Evolutionary conservation across 2,113 vertebrate species (phyloP).

Genomic region (Chunga burmeisteri): DNA sequence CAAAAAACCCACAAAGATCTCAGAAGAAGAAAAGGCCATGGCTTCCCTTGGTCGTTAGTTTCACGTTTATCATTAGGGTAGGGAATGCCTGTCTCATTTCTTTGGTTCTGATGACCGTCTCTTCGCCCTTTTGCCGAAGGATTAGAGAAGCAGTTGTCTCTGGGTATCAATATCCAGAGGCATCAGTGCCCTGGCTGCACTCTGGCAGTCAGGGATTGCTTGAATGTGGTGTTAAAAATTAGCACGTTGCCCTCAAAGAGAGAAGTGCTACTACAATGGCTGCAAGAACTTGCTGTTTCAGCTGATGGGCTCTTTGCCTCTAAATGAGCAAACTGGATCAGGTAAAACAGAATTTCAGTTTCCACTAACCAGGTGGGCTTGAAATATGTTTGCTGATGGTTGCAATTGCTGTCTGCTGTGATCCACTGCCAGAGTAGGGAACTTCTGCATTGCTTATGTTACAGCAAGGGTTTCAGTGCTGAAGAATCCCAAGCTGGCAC

Average conservation of each 20-base stretch:
- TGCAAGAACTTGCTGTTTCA: neutral
- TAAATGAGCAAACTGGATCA: neutral
- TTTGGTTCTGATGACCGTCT: neutral
- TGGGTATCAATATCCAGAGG: neutral
- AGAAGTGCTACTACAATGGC: neutral
- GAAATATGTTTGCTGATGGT: neutral
- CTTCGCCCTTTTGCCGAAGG: neutral
- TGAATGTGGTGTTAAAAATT: neutral
- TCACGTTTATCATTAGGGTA: neutral
- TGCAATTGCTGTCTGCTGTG: neutral
- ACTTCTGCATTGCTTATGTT: neutral
- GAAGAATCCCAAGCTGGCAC: neutral
- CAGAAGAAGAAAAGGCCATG: neutral
- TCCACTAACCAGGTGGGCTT: neutral
- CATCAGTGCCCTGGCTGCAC: neutral
- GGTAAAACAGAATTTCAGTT: neutral
- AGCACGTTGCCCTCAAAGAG: neutral
- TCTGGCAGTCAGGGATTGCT: neutral
- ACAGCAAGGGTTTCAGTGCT: neutral
- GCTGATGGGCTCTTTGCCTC: neutral
- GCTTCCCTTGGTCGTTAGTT: neutral
- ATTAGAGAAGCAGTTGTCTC: neutral
- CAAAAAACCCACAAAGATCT: neutral
- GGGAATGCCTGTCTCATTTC: neutral
- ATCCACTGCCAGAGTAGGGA: neutral